Conservation (phyloP, 1,140 invertebrate genomes). For the Drosophila murphyi region DNA sequence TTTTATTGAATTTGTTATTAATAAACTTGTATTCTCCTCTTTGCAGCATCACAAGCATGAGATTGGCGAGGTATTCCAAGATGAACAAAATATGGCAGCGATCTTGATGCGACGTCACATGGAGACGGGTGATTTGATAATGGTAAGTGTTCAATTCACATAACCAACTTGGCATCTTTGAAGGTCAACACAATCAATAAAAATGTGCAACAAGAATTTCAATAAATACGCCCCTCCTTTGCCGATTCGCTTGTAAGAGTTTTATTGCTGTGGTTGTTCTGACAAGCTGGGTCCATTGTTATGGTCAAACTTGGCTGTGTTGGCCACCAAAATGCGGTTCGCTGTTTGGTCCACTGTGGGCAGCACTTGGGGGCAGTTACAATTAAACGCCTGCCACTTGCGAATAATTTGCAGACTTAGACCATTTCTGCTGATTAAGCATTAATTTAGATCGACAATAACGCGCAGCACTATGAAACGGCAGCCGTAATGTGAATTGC, state of each 20-base stretch:
- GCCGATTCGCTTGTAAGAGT: neutral
- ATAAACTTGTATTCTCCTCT: slow-evolving; percentile 65
- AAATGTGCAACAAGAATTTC: slow-evolving; percentile 69
- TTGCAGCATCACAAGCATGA: slow-evolving; percentile 87
- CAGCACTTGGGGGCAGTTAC: slow-evolving; percentile 59
- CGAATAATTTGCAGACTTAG: slow-evolving; percentile 76
- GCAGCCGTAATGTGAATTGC: slow-evolving; percentile 66
- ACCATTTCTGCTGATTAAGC: slow-evolving; percentile 80
- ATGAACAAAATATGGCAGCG: slow-evolving; percentile 92
- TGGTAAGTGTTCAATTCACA: slow-evolving; percentile 88
- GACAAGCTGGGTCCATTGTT: slow-evolving; percentile 67
- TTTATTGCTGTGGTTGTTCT: slow-evolving; percentile 49
- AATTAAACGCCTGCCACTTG: slow-evolving; percentile 76
- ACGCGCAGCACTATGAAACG: slow-evolving; percentile 29
- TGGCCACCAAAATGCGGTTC: slow-evolving; percentile 49
- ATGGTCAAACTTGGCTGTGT: slow-evolving; percentile 47
- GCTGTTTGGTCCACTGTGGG: slow-evolving; percentile 30
- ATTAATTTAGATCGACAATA: slow-evolving; percentile 70
- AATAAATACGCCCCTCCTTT: slow-evolving; percentile 53
- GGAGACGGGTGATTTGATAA: slow-evolving; percentile 90
- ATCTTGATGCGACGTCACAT: slow-evolving; percentile 91
- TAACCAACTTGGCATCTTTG: slow-evolving; percentile 8
- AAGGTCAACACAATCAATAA: slow-evolving; percentile 58
- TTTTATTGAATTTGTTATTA: neutral
- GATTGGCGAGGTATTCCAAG: slow-evolving; percentile 94